Evolutionary conservation across 1,140 invertebrate genomes (phyloP).

Genomic region (Pseudomyrmex gracilis): DNA sequence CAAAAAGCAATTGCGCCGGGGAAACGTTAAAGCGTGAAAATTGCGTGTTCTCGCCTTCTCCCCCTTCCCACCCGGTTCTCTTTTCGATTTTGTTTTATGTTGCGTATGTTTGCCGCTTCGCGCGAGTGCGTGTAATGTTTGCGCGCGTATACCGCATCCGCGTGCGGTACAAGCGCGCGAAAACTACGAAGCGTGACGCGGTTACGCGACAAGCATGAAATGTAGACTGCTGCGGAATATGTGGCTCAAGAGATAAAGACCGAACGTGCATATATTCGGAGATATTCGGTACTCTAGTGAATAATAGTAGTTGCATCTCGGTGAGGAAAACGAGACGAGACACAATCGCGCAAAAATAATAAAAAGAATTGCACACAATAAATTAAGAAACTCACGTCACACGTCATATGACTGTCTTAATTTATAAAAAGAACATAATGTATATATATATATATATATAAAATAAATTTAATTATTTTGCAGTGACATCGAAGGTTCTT

Average conservation of each 20-base stretch:
- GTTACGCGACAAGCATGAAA: slow-evolving; percentile 53
- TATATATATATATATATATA: too few relatives aligned
- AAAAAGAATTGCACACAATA: too few relatives aligned
- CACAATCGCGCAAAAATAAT: too few relatives aligned
- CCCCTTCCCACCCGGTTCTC: too few relatives aligned
- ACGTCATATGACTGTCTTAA: too few relatives aligned
- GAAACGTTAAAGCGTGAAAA: slow-evolving; percentile 72
- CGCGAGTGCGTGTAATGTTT: slow-evolving; percentile 62
- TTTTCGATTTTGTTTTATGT: slow-evolving; percentile 43
- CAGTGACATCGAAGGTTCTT: too few relatives aligned
- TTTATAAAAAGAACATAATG: too few relatives aligned
- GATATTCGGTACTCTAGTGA: slow-evolving; percentile 5
- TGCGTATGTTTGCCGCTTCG: slow-evolving; percentile 31
- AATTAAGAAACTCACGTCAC: too few relatives aligned
- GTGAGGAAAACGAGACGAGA: too few relatives aligned
- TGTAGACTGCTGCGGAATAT: slow-evolving; percentile 27
- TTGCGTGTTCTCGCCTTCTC: slow-evolving; percentile 59
- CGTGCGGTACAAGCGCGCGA: slow-evolving; percentile 45
- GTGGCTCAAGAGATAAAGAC: slow-evolving; percentile 46
- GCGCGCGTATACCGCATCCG: slow-evolving; percentile 42
- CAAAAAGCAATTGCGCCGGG: slow-evolving; percentile 67
- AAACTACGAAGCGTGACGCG: slow-evolving; percentile 63
- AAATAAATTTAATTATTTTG: too few relatives aligned
- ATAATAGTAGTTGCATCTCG: neutral
- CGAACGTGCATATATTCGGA: slow-evolving; percentile 1